Percentiles rank a stretch among this genome's conserved stretches.
Evolutionary conservation across 1,140 invertebrate species (phyloP).

Genomic region (Bombus pyrosoma): DNA sequence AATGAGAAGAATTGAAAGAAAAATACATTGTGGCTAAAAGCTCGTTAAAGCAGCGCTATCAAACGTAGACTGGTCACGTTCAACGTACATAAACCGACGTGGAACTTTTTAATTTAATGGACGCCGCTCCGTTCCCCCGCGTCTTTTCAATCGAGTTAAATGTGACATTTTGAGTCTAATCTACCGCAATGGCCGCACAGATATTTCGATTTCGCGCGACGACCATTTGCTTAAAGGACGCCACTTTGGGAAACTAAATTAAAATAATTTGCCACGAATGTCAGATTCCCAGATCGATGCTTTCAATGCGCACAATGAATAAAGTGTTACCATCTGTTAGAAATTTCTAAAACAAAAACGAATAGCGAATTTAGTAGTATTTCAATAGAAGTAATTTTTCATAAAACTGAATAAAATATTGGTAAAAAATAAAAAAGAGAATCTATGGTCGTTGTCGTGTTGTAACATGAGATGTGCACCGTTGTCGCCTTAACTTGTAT

Average conservation of each 20-base stretch:
- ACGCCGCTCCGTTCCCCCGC: not conserved
- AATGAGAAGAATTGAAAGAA: not conserved
- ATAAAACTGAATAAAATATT: not conserved
- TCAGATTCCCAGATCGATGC: not conserved
- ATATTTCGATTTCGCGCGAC: not conserved
- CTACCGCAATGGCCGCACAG: no score
- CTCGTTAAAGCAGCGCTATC: slow-evolving; percentile 12
- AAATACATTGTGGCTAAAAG: not conserved
- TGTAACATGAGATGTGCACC: slow-evolving; percentile 8
- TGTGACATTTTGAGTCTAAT: not conserved
- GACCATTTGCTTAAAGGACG: not conserved
- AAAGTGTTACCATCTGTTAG: not conserved
- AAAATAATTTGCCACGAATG: not conserved
- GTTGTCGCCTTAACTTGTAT: slow-evolving; percentile 8
- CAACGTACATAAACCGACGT: not conserved
- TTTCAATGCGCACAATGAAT: not conserved
- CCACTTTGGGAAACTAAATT: not conserved
- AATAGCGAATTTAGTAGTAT: not conserved
- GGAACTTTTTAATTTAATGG: slow-evolving; percentile 25
- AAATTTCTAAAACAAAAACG: not conserved
- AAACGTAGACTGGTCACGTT: not conserved
- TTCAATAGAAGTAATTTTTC: not conserved
- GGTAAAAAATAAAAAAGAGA: not conserved
- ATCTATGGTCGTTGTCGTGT: not conserved
- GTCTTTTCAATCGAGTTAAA: not conserved